A percentile compares a stretch with the other conserved stretches of the same genome.
Conservation (phyloP, 1,140 invertebrate species). For the Schlechtendalia chinensis region DNA sequence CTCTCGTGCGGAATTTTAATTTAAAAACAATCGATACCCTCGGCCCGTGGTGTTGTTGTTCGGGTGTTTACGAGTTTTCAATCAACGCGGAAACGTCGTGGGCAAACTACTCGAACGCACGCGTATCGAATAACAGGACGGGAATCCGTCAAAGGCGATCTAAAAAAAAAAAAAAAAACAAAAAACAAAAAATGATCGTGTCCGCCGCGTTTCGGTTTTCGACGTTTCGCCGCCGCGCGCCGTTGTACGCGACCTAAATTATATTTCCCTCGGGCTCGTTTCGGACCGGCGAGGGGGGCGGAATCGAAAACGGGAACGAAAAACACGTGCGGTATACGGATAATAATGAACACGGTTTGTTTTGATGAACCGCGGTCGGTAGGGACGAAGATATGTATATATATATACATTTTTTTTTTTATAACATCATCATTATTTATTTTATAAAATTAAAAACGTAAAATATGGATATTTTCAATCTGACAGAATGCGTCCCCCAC, state of each 20-base stretch:
- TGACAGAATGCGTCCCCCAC: too few species aligned
- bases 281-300: too few species aligned
- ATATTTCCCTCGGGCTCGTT: not conserved
- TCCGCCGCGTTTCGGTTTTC: not conserved
- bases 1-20: too few species aligned
- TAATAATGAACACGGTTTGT: conserved; percentile 22
- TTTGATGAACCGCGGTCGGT: not conserved
- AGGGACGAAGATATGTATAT: too few species aligned
- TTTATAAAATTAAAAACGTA: not conserved
- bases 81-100: not conserved
- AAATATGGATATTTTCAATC: not conserved
- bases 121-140: too few species aligned
- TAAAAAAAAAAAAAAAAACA: too few species aligned
- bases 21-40: not conserved
- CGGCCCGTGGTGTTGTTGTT: too few species aligned
- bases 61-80: too few species aligned
- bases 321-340: conserved; percentile 10
- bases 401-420: too few species aligned
- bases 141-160: not conserved
- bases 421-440: conserved; percentile 16
- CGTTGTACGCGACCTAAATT: not conserved
- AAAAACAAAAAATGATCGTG: not conserved
- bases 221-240: too few species aligned
- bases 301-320: not conserved
- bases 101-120: too few species aligned